Conservation (phyloP, 2,888 invertebrate genomes). For the Ernsta delagoae region DNA sequence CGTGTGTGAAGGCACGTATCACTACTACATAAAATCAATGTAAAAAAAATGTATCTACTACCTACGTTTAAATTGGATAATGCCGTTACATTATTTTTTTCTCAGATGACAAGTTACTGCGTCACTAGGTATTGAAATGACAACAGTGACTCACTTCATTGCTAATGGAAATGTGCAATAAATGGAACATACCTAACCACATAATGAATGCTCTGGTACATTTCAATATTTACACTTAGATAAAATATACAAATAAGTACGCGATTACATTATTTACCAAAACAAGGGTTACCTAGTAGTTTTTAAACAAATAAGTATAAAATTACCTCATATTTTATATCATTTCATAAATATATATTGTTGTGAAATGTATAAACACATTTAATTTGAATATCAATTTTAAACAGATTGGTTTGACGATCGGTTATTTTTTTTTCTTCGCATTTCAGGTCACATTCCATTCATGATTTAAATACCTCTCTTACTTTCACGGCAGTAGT, state of each 20-base stretch:
- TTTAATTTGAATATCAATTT: too few relatives aligned
- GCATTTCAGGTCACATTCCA: background rate
- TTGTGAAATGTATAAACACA: too few relatives aligned
- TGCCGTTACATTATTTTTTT: background rate
- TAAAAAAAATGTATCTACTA: constrained; percentile 7
- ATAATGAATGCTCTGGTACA: background rate
- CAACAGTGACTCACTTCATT: constrained; percentile 15
- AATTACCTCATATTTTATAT: background rate
- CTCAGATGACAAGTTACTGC: constrained; percentile 36
- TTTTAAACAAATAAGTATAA: background rate
- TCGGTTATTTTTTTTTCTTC: background rate
- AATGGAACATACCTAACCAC: background rate
- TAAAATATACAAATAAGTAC: background rate
- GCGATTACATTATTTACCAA: background rate
- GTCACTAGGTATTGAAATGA: constrained; percentile 15
- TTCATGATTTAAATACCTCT: background rate
- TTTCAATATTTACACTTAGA: background rate
- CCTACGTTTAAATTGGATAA: background rate
- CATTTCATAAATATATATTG: too few relatives aligned
- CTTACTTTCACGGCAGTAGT: background rate
- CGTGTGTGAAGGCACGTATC: constrained; percentile 33
- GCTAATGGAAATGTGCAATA: constrained; percentile 2
- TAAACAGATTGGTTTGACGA: too few relatives aligned
- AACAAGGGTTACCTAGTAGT: background rate
- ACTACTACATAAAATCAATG: background rate